These are phyloP conservation scores for Drosophila putrida DNA, from an alignment of 2,888 invertebrate genomes.

Conservation along the genomic window DNA sequence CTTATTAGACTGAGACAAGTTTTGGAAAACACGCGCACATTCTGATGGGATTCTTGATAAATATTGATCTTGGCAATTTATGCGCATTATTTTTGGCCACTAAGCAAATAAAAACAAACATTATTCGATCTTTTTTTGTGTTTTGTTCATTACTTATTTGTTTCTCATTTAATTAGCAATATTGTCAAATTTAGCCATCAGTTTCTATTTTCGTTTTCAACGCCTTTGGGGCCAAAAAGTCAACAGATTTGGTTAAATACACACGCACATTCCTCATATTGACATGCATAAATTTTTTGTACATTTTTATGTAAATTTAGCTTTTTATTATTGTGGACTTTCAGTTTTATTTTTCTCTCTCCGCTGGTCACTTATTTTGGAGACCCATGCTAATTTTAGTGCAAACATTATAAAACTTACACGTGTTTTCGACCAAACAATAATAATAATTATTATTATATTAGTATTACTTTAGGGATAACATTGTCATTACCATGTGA, in stretches of 20 bases:
- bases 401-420: conserved; percentile 40
- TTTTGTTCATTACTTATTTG: conserved; percentile 18
- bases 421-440: conserved; percentile 34
- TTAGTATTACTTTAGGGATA: background rate
- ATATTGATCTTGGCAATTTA: conserved; percentile 30
- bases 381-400: conserved; percentile 40
- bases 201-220: conserved; percentile 35
- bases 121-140: background rate
- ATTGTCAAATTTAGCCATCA: conserved; percentile 45
- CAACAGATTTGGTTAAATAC: conserved; percentile 26
- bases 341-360: conserved; percentile 13
- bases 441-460: conserved; percentile 18
- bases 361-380: conserved; percentile 1
- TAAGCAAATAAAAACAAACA: conserved; percentile 6
- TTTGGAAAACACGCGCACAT: conserved; percentile 22
- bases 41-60: conserved; percentile 10
- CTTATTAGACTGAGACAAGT: conserved; percentile 10
- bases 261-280: conserved; percentile 45
- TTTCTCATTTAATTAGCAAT: conserved; percentile 44
- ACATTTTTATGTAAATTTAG: conserved; percentile 43
- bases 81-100: conserved; percentile 27
- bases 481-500: background rate
- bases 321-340: conserved; percentile 27
- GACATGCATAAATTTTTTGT: conserved; percentile 39
- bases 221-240: conserved; percentile 22